Evolutionary conservation across 2,888 invertebrate genomes (phyloP), one percentile per base, ranked within the genome.

Genomic region (Drosophila nr. fundita): DNA sequence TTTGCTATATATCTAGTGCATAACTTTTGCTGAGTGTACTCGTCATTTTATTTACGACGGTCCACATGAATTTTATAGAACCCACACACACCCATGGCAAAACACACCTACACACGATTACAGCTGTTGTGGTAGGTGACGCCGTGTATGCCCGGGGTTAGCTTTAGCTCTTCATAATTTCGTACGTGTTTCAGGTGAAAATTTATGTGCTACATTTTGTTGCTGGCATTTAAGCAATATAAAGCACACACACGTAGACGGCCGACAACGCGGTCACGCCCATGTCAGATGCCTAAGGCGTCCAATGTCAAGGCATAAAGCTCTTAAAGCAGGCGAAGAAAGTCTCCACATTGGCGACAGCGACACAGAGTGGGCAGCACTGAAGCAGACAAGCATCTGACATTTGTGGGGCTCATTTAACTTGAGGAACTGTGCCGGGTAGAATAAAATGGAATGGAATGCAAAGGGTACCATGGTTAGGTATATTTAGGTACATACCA

Each of bases 331-430:
- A 48, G 68, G 57, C 63, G 54, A 58, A 70, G 71, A 72, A 75
- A 73, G 71, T 60, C 69, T 66, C 67, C 74, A 64, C 85, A 73
- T 75, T 77, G 63, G 66, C 61, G 72, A 62, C 64, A 59, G 54
- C 45, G 13, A 0, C 36, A 13, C 57, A 8, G 27, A 21, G 58
- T 54, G 64, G 38, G 27, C 54, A 36, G 21, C 38, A n/a, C 54
- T 24, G 42, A 52, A 48, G 60, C 40, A 64, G 65, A 60, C 61
- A 61, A 58, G 49, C 64, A 74, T 61, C 86, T 87, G 86, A 87
- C 89, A 87, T 87, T 89, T 89, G 82, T 60, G 80, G 63, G 87
- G 82, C 87, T 85, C 87, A 87, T 87, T 87, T 87, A 87, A 80
- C 72, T 81, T 73, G 59, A 61, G 80, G 54, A 32, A 68, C 71